Conservation (phyloP, 2,888 invertebrate species). For the Sympetrum striolatum region DNA sequence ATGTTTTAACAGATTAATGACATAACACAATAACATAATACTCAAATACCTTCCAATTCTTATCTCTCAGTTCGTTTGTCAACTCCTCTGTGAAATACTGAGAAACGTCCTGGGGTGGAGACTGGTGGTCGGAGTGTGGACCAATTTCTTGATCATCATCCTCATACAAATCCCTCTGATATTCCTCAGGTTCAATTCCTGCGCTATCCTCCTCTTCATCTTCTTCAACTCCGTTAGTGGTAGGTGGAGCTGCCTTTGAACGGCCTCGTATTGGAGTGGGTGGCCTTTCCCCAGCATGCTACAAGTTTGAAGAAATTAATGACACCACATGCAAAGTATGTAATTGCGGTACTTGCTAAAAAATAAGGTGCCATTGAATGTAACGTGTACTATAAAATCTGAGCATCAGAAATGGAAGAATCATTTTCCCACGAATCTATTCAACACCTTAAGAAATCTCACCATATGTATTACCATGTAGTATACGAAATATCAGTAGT, state of each 20-base stretch:
- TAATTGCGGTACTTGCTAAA: neutral
- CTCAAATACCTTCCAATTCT: constrained; percentile 84
- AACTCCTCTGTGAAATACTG: constrained; percentile 81
- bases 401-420: too few species aligned
- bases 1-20: too few species aligned
- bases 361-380: too few species aligned
- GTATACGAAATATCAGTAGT: too few species aligned
- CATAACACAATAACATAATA: neutral
- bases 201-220: constrained; percentile 64
- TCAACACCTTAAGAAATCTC: too few species aligned
- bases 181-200: constrained; percentile 57
- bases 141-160: constrained; percentile 52
- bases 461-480: too few species aligned
- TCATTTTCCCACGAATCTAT: too few species aligned
- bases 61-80: constrained; percentile 81
- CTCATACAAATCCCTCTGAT: constrained; percentile 59
- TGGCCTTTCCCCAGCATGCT: constrained; percentile 73
- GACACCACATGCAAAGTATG: neutral
- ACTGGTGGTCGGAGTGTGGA: constrained; percentile 68
- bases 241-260: constrained; percentile 49
- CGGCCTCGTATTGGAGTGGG: constrained; percentile 76
- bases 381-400: too few species aligned
- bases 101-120: constrained; percentile 82
- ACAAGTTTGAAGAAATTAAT: neutral
- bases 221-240: constrained; percentile 53